Percentiles rank a stretch among this genome's conserved stretches.
Evolutionary conservation across 2,888 invertebrate species (phyloP).

Genomic region (Zygaena filipendulae): DNA sequence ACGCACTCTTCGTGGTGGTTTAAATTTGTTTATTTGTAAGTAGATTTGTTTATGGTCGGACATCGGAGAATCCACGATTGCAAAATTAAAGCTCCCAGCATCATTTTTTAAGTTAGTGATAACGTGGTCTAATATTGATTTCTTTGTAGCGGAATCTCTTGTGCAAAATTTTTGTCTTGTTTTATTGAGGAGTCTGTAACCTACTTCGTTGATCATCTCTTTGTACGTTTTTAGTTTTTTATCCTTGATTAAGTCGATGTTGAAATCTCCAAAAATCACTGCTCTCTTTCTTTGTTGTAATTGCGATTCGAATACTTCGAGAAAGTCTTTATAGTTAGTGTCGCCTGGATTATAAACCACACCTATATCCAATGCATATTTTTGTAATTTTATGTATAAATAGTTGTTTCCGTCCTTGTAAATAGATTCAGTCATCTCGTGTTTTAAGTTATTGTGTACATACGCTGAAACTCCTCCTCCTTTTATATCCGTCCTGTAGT

Average conservation of each 20-base stretch:
- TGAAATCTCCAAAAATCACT: conserved; percentile 2
- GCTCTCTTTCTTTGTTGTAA: conserved; percentile 9
- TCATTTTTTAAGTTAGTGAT: conserved; percentile 2
- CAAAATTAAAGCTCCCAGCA: not conserved
- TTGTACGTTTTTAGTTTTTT: no score
- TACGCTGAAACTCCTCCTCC: conserved; percentile 7
- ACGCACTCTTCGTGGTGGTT: conserved; percentile 4
- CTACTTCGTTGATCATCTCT: no score
- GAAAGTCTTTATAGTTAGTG: conserved; percentile 13
- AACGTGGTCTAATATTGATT: no score
- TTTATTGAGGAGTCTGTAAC: no score
- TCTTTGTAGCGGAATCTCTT: no score
- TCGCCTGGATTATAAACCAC: conserved; percentile 16
- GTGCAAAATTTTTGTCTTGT: conserved; percentile 2
- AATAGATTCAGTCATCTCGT: conserved; percentile 3
- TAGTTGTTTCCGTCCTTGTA: conserved; percentile 15
- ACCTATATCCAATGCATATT: conserved; percentile 7
- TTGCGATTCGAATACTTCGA: conserved; percentile 10
- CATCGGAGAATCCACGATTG: no score
- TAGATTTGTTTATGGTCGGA: conserved; percentile 6
- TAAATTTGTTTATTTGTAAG: conserved; percentile 7
- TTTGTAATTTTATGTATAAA: conserved; percentile 16
- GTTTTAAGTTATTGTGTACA: conserved; percentile 5
- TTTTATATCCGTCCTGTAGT: conserved; percentile 2
- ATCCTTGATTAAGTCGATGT: conserved; percentile 1